These are phyloP conservation scores for Chaetoderma sp. DNA, from an alignment of 2,888 invertebrate species.

Conservation along the genomic window DNA sequence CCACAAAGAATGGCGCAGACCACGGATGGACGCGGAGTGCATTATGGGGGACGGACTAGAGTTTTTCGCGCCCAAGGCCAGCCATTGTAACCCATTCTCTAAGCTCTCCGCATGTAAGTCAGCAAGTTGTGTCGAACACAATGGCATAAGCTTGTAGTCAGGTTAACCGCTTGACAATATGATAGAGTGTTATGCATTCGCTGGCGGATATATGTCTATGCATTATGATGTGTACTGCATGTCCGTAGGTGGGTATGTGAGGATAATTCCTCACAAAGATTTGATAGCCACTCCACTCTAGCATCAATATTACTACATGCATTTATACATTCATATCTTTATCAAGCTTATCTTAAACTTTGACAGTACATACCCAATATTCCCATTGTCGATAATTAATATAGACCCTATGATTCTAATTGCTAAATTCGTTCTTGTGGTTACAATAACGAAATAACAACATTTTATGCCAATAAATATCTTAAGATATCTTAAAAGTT, in stretches of 20 bases:
- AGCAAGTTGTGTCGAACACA: not conserved
- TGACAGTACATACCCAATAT: not conserved
- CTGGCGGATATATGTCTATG: not conserved
- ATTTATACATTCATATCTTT: not conserved
- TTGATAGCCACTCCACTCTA: no score
- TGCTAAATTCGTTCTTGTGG: no score
- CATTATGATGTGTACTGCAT: not conserved
- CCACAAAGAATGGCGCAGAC: slow-evolving; percentile 60
- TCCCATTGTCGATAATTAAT: not conserved
- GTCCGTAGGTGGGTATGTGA: not conserved
- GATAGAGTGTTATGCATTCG: not conserved
- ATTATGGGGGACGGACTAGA: slow-evolving; percentile 58
- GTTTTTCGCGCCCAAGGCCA: slow-evolving; percentile 59
- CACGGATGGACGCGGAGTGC: slow-evolving; percentile 61
- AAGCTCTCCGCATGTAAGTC: slow-evolving; percentile 50
- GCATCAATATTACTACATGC: not conserved
- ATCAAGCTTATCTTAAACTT: not conserved
- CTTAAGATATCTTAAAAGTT: no score
- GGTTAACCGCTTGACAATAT: not conserved
- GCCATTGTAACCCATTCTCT: slow-evolving; percentile 57
- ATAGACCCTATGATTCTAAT: no score
- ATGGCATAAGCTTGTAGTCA: not conserved
- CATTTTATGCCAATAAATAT: no score
- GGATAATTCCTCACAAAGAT: not conserved
- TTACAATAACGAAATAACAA: no score